phyloP scores from a whole-genome alignment of 2,797 vertebrate species.

The Eospalax fontanierii region DNA sequence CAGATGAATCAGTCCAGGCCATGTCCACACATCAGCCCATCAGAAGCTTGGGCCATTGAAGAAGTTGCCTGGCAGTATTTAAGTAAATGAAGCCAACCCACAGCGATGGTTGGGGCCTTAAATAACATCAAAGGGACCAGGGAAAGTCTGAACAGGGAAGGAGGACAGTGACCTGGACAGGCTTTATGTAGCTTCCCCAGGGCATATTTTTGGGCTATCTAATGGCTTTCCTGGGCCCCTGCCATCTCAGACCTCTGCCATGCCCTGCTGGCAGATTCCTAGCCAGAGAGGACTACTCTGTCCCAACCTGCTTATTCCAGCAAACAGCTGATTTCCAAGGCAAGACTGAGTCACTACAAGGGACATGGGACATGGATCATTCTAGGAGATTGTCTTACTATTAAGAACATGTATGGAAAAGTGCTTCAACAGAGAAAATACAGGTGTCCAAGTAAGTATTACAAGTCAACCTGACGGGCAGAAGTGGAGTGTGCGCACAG shows the following conservation, averaged over 20 bases:
- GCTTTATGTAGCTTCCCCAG: background rate
- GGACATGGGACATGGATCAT: background rate
- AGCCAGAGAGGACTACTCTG: slow-evolving; percentile 1
- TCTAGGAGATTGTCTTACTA: background rate
- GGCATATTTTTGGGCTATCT: background rate
- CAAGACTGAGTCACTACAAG: background rate
- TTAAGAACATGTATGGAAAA: background rate
- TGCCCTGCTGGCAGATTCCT: background rate
- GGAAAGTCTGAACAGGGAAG: background rate
- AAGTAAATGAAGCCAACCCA: background rate
- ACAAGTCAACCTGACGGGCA: accelerated
- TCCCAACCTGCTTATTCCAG: slow-evolving; percentile 12
- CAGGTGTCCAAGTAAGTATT: accelerated
- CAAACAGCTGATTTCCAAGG: slow-evolving; percentile 56
- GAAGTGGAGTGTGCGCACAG: accelerated
- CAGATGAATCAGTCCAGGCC: accelerated
- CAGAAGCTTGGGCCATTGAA: background rate
- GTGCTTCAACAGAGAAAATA: background rate
- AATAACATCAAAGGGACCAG: slow-evolving; percentile 59
- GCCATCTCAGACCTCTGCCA: background rate
- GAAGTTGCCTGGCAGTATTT: background rate
- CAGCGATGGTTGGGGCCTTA: background rate
- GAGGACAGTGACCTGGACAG: background rate
- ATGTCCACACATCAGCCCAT: background rate
- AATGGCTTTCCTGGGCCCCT: slow-evolving; percentile 66